Conservation (phyloP, 2,113 vertebrate genomes). For the Smithornis capensis region DNA sequence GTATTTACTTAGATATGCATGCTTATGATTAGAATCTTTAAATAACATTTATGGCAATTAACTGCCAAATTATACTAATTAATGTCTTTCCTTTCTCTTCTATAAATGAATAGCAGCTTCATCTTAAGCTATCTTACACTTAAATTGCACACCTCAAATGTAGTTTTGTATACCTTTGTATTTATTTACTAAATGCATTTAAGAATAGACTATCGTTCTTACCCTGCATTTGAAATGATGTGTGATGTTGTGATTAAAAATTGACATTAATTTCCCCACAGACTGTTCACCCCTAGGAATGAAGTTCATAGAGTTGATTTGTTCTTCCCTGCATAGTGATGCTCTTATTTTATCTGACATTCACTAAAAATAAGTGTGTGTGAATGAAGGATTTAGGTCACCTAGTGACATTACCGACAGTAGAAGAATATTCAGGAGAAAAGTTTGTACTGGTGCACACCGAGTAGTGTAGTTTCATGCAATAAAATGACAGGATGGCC, state of each 20-base stretch:
- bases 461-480: background rate
- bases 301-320: constrained; percentile 37
- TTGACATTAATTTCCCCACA: constrained; percentile 19
- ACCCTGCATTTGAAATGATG: constrained; percentile 31
- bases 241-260: constrained; percentile 46
- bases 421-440: constrained; percentile 45
- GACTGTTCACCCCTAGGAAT: constrained; percentile 31
- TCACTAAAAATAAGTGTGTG: constrained; percentile 76
- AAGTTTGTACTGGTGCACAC: background rate
- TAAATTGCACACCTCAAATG: constrained; percentile 48
- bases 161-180: constrained; percentile 30
- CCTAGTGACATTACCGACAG: constrained; percentile 65
- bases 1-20: constrained; percentile 9
- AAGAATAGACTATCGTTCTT: background rate
- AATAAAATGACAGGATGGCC: background rate
- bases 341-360: constrained; percentile 71
- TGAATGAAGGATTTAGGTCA: constrained; percentile 81
- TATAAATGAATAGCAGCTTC: constrained; percentile 13
- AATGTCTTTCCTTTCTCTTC: constrained; percentile 45
- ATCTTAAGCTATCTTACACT: constrained; percentile 48
- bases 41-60: constrained; percentile 24
- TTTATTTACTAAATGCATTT: constrained; percentile 48
- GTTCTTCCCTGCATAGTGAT: constrained; percentile 45
- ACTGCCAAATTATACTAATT: constrained; percentile 58
- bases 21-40: constrained; percentile 10